These are phyloP conservation scores for Theristicus caerulescens DNA, from an alignment of 2,113 vertebrate species.

Conservation along the genomic window DNA sequence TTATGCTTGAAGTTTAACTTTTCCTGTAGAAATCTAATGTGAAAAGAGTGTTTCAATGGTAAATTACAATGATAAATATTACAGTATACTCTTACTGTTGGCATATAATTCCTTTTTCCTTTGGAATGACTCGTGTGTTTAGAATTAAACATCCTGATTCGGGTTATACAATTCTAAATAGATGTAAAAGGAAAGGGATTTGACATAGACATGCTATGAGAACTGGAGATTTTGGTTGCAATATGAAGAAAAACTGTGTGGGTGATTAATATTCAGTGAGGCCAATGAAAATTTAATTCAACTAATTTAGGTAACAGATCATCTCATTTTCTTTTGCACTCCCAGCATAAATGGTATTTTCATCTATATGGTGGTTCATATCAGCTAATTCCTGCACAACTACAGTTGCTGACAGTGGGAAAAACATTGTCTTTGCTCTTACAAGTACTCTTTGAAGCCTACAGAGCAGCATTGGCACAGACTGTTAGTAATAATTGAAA, in stretches of 20 bases:
- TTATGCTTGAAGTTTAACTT: not conserved
- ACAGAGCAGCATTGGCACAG: not conserved
- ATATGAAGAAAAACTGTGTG: not conserved
- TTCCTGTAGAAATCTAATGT: not conserved
- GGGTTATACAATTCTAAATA: not conserved
- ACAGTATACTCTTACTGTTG: not conserved
- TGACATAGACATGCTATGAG: not conserved
- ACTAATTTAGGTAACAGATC: slow-evolving; percentile 22
- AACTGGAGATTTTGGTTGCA: not conserved
- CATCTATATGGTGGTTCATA: not conserved
- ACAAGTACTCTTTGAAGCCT: slow-evolving; percentile 28
- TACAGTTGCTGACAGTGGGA: slow-evolving; percentile 5
- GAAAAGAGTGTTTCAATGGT: not conserved
- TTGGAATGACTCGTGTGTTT: not conserved
- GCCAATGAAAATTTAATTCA: not conserved
- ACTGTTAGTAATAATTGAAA: slow-evolving; percentile 19
- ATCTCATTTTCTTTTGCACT: not conserved
- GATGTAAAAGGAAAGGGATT: not conserved
- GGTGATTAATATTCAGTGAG: slow-evolving; percentile 7
- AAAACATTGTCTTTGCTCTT: slow-evolving; percentile 6
- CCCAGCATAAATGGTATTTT: not conserved
- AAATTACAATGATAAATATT: not conserved
- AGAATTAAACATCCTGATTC: not conserved
- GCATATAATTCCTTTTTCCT: not conserved
- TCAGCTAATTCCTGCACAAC: slow-evolving; percentile 13